A percentile compares a stretch with the other conserved stretches of the same genome.
Evolutionary conservation across 2,113 vertebrate genomes (phyloP).

Genomic region (Thryonomys swinderianus): DNA sequence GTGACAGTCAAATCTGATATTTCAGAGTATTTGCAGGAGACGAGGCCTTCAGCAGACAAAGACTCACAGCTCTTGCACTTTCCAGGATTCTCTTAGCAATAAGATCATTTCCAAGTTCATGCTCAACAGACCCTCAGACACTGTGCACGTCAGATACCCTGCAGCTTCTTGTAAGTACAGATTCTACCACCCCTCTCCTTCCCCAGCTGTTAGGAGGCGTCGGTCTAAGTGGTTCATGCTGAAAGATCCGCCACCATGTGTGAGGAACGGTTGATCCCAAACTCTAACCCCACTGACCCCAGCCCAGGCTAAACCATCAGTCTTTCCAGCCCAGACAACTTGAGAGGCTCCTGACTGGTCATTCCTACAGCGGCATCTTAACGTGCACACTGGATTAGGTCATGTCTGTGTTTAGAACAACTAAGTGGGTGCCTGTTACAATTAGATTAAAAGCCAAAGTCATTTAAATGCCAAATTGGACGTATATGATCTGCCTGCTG

Average conservation of each 20-base stretch:
- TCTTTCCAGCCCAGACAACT: background rate
- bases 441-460: slow-evolving; percentile 6
- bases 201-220: background rate
- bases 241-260: background rate
- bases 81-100: background rate
- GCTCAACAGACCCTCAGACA: background rate
- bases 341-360: background rate
- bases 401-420: background rate
- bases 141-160: background rate
- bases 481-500: background rate
- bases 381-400: background rate
- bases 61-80: background rate
- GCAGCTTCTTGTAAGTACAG: background rate
- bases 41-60: background rate
- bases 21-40: background rate
- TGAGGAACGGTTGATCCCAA: background rate
- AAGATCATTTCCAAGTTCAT: background rate
- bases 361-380: background rate
- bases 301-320: background rate
- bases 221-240: background rate
- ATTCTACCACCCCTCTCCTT: background rate
- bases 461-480: background rate
- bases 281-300: background rate
- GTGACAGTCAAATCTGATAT: background rate
- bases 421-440: background rate